Evolutionary conservation across 2,888 invertebrate genomes (phyloP), one percentile per base, ranked within the genome.

Genomic region (Heteromyza rotundicornis): DNA sequence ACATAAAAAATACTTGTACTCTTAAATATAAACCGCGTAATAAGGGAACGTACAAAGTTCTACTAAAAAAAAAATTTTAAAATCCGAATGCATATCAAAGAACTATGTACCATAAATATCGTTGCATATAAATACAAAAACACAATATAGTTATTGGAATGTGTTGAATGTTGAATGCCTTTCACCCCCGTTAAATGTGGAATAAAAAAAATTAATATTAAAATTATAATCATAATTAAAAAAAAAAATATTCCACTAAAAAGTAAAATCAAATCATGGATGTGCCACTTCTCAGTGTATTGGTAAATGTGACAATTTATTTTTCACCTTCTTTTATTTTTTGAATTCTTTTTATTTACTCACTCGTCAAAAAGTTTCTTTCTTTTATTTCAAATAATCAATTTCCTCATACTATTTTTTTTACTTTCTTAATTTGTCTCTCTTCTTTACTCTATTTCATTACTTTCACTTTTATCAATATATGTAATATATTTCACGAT

Each of bases 301-400:
- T 70, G 72, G 68, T 75, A 81, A 84, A 84, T 84, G 80, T 85
- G 84, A 64, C 27, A 64, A 59, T 56, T 44, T 27, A 40, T 40
- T 40, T 40, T 40, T 40, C 8, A 40, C 40, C 5, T 40, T n/a
- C 10, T 40, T 40, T 3, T 40, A 40, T 40, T 40, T n/a, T n/a
- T 40, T 10, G 10, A 27, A 27, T 5, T 27, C 5, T 10, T 27
- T 27, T 27, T 7, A 27, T n/a, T n/a, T n/a, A n/a, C n/a, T n/a
- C n/a, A n/a, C n/a, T n/a, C n/a, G n/a, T n/a, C n/a, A n/a, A n/a
- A n/a, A n/a, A n/a, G n/a, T n/a, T n/a, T n/a, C n/a, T 32, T 32
- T 32, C 32, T 8, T 8, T 32, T 5, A 32, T 32, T 32, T 12
- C 32, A 32, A 32, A 32, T 5, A 32, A 12, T 32, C 12, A 5